These are phyloP conservation scores for Puma concolor DNA, from an alignment of 2,113 vertebrate species.

Conservation along the genomic window DNA sequence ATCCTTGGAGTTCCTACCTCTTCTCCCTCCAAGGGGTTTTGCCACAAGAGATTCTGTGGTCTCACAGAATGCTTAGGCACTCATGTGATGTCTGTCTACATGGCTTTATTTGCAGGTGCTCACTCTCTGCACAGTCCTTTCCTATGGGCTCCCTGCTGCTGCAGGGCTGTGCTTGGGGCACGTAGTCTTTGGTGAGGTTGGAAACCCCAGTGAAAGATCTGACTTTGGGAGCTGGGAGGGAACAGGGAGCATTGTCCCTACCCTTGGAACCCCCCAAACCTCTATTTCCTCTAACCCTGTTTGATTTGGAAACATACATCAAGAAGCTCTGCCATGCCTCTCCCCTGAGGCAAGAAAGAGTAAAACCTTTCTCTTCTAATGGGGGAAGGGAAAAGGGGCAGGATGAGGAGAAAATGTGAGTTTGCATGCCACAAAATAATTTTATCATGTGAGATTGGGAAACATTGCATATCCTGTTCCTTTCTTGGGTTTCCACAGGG, in stretches of 20 bases:
- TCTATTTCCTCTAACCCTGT: background rate
- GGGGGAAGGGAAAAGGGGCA: background rate
- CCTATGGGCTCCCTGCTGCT: background rate
- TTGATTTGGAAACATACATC: background rate
- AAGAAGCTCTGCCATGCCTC: background rate
- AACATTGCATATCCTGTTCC: background rate
- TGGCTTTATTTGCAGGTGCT: background rate
- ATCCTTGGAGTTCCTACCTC: background rate
- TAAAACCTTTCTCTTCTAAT: background rate
- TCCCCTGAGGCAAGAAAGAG: background rate
- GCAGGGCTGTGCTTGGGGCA: background rate
- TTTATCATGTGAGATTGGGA: background rate
- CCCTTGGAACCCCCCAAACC: background rate
- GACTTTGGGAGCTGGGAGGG: background rate
- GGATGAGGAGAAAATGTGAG: background rate
- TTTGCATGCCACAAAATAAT: background rate
- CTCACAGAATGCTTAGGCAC: background rate
- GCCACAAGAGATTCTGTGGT: background rate
- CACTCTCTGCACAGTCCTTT: background rate
- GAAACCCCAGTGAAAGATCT: background rate
- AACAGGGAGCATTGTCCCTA: background rate
- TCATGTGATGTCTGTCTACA: background rate
- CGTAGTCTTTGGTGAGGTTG: background rate
- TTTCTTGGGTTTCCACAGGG: background rate
- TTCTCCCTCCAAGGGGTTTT: background rate